These are phyloP conservation scores for Brenthis ino DNA, from an alignment of 2,888 invertebrate species.

Conservation along the genomic window DNA sequence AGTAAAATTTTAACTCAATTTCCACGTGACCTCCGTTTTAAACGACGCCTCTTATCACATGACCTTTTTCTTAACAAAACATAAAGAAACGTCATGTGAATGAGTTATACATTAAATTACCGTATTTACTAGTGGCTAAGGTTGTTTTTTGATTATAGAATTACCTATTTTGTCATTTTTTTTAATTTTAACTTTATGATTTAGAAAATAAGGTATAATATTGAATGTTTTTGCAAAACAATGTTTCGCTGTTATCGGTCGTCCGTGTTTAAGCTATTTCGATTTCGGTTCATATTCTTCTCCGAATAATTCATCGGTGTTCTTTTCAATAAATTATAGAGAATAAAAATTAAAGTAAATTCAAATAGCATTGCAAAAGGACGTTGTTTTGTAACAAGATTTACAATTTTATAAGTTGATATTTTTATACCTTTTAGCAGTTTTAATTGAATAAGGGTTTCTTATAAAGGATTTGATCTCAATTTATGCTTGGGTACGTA, in stretches of 20 bases:
- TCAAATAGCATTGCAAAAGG: no score
- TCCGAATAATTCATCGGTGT: neutral
- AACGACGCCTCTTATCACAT: conserved; percentile 66
- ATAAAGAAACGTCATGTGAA: conserved; percentile 44
- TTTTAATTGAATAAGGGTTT: no score
- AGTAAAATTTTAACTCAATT: conserved; percentile 46
- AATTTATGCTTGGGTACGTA: conserved; percentile 3
- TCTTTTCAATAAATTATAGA: conserved; percentile 2
- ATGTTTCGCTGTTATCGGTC: conserved; percentile 13
- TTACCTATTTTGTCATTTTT: neutral
- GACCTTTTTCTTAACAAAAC: conserved; percentile 70
- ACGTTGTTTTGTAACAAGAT: no score
- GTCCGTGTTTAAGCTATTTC: conserved; percentile 8
- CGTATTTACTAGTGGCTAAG: neutral
- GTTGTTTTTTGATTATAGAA: neutral
- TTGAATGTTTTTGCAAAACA: neutral
- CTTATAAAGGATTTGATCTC: no score
- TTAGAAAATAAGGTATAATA: neutral
- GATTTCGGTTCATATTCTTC: conserved; percentile 5
- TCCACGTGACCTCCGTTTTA: conserved; percentile 66
- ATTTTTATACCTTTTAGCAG: no score
- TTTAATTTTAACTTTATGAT: neutral
- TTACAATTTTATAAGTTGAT: no score
- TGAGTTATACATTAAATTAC: neutral
- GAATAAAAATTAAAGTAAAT: neutral